Evolutionary conservation across 1,140 invertebrate genomes (phyloP), one percentile per base, ranked within the genome.

Genomic region (Neodiprion fabricii): DNA sequence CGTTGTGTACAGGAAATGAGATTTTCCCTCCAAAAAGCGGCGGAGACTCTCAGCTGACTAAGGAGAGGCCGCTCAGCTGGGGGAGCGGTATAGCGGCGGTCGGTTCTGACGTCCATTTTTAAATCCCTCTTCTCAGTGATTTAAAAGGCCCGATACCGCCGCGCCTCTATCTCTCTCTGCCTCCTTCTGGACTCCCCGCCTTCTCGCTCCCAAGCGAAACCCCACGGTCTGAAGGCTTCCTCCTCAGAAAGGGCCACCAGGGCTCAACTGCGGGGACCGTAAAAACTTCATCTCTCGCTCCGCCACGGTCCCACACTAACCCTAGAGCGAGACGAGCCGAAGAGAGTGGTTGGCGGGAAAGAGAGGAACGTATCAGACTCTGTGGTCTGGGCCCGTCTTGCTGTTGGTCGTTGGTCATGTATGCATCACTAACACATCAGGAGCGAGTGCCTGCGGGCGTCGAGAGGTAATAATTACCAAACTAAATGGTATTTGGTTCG

Each of bases 101-200:
- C 11, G 5, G 53, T 61, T 61, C 53, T 47, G 67, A 28, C 77
- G 73, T 81, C 83, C 83, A 84, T 84, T 84, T 84, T 84, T 84
- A 84, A 84, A 84, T 82, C 79, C 77, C 81, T 73, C 75, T 71
- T 76, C 73, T 75, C 73, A 65, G 75, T 71, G 77, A 83, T 84
- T 84, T 84, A 84, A 84, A 84, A 82, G 79, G 74, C 81, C 70
- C 70, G 48, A 71, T 9, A 49, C 70, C 78, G 21, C 17, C 47
- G 48, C 49, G 14, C 49, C 61, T 71, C 75, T 77, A 67, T 74
- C 70, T 68, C 65, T 74, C 72, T 73, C 48, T 53, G 72, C 73
- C n/a, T 47, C 70, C 14, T 53, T 75, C 72, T 75, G 67, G 72
- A 71, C 73, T 50, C 77, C 67, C 49, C 70, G 67, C 68, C 72